Evolutionary conservation across 2,797 vertebrate genomes (phyloP).

Genomic region (Tragelaphus eurycerus): DNA sequence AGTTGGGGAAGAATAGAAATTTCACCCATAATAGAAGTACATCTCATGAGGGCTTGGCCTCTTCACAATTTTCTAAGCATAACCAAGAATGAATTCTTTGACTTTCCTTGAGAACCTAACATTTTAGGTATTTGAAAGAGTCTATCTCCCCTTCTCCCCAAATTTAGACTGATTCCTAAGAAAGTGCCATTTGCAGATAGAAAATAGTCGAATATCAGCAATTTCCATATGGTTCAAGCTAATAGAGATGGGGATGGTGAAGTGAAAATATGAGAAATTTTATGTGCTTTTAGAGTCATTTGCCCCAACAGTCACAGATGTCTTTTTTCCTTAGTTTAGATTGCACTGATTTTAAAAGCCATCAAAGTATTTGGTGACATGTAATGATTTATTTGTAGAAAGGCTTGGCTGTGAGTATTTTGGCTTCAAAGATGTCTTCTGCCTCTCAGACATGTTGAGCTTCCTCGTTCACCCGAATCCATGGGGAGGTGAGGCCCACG

Average conservation of each 20-base stretch:
- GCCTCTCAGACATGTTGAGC: background rate
- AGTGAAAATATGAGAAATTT: background rate
- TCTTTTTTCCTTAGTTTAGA: background rate
- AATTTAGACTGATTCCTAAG: background rate
- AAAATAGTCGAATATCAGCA: background rate
- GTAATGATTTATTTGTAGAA: background rate
- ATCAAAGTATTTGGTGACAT: background rate
- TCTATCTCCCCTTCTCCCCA: background rate
- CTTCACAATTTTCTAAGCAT: background rate
- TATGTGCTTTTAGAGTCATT: background rate
- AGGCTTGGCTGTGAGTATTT: background rate
- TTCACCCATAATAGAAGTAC: background rate
- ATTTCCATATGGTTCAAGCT: background rate
- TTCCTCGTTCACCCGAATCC: background rate
- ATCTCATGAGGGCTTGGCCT: background rate
- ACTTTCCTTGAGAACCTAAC: background rate
- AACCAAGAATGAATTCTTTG: background rate
- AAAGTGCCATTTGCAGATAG: background rate
- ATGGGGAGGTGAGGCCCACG: background rate
- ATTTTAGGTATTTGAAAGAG: conserved; percentile 24
- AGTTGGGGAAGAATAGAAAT: background rate
- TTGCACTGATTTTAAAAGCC: background rate
- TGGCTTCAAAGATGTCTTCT: background rate
- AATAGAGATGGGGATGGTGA: background rate
- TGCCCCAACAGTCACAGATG: background rate